A percentile compares a stretch with the other conserved stretches of the same genome.
These are phyloP conservation scores for Actenoides hombroni DNA, from an alignment of 2,113 vertebrate genomes.

Conservation along the genomic window DNA sequence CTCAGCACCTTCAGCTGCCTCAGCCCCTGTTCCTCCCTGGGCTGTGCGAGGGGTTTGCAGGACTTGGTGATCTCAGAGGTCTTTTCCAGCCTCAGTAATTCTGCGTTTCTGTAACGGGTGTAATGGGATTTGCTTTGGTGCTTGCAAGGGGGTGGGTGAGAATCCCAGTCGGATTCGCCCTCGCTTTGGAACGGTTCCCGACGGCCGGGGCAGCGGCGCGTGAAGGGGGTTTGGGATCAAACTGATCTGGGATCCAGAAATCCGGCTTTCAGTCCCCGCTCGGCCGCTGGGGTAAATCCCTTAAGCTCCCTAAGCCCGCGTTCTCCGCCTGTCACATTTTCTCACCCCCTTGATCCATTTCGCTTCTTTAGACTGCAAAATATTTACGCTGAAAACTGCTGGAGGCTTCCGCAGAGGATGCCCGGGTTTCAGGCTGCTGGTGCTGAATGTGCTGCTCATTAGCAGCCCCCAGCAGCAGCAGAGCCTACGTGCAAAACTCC, in stretches of 20 bases:
- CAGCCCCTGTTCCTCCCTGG: not conserved
- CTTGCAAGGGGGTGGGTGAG: fast-evolving
- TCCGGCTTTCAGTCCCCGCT: not conserved
- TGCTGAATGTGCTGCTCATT: not conserved
- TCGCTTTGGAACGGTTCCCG: fast-evolving
- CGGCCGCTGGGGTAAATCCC: not conserved
- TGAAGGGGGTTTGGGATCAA: not conserved
- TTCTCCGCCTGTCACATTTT: not conserved
- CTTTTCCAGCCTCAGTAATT: no score
- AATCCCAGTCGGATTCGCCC: not conserved
- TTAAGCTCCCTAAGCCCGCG: not conserved
- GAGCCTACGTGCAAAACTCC: not conserved
- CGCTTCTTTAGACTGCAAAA: not conserved
- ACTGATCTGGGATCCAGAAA: not conserved
- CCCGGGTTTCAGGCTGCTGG: not conserved
- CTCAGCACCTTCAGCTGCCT: not conserved
- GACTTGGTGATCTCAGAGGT: no score
- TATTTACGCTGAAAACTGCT: not conserved
- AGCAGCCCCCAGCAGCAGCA: not conserved
- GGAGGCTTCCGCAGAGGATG: not conserved
- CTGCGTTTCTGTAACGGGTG: no score
- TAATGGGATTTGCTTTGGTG: not conserved
- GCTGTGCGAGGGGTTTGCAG: not conserved
- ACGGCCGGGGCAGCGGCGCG: fast-evolving
- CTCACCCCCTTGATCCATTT: not conserved